These are phyloP conservation scores for Aphidius ervi DNA, from an alignment of 1,140 invertebrate genomes.

Conservation along the genomic window DNA sequence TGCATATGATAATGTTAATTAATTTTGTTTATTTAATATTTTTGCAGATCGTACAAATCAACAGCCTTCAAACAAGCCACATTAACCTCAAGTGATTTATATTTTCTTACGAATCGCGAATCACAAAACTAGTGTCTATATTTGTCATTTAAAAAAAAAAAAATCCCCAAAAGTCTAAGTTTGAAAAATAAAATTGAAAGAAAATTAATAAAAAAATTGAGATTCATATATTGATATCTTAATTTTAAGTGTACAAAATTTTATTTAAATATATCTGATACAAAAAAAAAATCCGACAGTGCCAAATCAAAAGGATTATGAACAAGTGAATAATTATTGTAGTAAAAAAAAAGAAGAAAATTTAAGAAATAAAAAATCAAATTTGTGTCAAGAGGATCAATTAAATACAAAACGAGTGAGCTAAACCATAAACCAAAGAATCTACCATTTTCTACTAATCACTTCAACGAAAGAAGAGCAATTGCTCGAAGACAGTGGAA, in stretches of 20 bases:
- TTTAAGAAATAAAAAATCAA: constrained; percentile 17
- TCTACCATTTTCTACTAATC: constrained; percentile 53
- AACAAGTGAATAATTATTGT: constrained; percentile 26
- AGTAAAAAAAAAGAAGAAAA: constrained; percentile 25
- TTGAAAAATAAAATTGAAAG: constrained; percentile 20
- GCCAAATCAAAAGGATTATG: constrained; percentile 44
- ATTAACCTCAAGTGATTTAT: constrained; percentile 57
- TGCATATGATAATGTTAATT: neutral
- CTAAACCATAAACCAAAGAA: constrained; percentile 52
- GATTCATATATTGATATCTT: constrained; percentile 33
- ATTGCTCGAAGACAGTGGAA: constrained; percentile 2
- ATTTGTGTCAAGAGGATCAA: neutral
- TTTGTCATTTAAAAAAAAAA: constrained; percentile 27
- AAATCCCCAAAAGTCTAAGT: constrained; percentile 31
- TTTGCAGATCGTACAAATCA: constrained; percentile 57
- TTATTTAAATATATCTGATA: constrained; percentile 42
- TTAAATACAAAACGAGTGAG: constrained; percentile 21
- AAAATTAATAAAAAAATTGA: constrained; percentile 30
- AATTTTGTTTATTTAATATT: constrained; percentile 25
- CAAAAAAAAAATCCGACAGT: constrained; percentile 48
- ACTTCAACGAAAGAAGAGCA: constrained; percentile 22
- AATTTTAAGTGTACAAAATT: constrained; percentile 46
- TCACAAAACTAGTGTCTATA: constrained; percentile 53
- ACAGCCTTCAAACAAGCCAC: constrained; percentile 55
- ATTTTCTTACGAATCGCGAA: constrained; percentile 54